Percentiles rank a stretch among this genome's conserved stretches.
phyloP scores from a whole-genome alignment of 2,113 vertebrate species.

The Gallinago paraguaiae region DNA sequence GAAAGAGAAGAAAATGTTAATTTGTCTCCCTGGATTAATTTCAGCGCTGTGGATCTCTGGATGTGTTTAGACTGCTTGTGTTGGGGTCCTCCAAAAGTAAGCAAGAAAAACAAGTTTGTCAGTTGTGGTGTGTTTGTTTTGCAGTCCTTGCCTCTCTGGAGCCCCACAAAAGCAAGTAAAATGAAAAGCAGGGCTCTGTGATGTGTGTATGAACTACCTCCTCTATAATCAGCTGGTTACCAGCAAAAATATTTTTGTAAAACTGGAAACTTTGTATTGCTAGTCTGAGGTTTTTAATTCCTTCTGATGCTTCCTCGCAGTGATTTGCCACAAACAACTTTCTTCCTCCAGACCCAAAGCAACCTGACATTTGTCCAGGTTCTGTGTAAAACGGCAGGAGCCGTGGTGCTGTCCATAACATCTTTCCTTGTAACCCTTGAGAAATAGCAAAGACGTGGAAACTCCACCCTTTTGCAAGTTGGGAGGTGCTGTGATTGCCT shows the following conservation, averaged over 20 bases:
- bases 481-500: background rate
- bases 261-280: background rate
- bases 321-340: background rate
- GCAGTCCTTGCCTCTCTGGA: background rate
- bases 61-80: background rate
- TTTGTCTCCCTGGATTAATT: background rate
- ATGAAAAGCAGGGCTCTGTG: background rate
- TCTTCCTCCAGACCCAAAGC: background rate
- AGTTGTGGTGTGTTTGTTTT: background rate
- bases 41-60: background rate
- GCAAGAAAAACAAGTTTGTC: background rate
- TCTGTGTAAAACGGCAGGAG: background rate
- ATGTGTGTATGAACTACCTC: fast-evolving
- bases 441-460: background rate
- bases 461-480: fast-evolving
- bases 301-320: background rate
- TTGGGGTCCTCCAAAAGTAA: background rate
- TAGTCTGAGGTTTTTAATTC: background rate
- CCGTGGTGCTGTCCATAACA: fast-evolving
- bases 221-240: background rate
- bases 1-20: background rate
- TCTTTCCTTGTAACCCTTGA: background rate
- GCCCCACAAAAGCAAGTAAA: background rate
- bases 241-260: background rate
- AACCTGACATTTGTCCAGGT: background rate